Evolutionary conservation across 2,888 invertebrate species (phyloP), one percentile per base, ranked within the genome.

Genomic region (Lysandra coridon): DNA sequence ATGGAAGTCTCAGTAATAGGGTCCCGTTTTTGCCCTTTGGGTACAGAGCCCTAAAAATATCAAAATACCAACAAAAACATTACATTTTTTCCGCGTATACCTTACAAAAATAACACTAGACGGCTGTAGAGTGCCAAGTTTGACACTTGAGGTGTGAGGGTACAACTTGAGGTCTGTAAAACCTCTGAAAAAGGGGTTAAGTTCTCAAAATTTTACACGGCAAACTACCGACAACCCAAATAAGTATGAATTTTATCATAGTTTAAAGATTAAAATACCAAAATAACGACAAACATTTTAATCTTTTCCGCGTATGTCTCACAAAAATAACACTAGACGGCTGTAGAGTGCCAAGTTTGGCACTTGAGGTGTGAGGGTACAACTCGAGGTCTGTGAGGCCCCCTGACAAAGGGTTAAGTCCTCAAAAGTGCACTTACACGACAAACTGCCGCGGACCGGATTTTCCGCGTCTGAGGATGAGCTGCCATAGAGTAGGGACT

Each of bases 391-490:
- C 76, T 76, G 1, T 4, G 23, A 57, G 53, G 1, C 57, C 53
- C 57, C 53, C 53, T 75, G n/a, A 75, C 49, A 75, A 49, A 75
- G 76, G 57, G 76, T 76, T 49, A 33, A 76, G 49, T 30, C 75
- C 75, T 49, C 49, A 23, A 75, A 49, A 53, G 76, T 53, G 76
- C 57, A 57, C 75, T 75, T 75, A 73, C 79, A 80, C 78, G 81
- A 33, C 78, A 74, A 80, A 78, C 81, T 79, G 79, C 77, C 81
- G 79, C 80, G 79, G 75, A 78, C 82, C 82, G 82, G 81, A 80
- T 81, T 81, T 82, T 81, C 82, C 80, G 81, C 74, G 79, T 82
- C 80, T 79, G 40, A 80, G 81, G 75, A 75, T 80, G 80, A 79
- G 78, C 74, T 57, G 78, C 5, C 81, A 81, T 37, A 81, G 81